These are phyloP conservation scores for Geothlypis trichas DNA, from an alignment of 2,113 vertebrate genomes.

Conservation along the genomic window DNA sequence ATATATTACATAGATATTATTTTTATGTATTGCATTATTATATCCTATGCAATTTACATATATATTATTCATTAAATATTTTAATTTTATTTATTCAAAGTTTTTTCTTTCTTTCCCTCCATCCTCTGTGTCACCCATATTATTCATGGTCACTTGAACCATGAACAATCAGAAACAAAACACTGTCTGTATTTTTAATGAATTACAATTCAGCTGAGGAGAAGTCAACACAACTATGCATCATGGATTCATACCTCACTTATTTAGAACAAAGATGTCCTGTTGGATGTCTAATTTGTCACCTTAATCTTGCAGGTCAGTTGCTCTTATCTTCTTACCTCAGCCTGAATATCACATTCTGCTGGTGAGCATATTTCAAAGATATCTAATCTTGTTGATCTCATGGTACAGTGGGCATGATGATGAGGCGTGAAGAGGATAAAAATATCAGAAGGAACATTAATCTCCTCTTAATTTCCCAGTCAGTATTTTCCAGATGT, in stretches of 20 bases:
- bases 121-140: neutral
- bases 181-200: neutral
- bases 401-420: slow-evolving; percentile 44
- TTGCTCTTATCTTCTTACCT: neutral
- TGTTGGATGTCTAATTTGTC: neutral
- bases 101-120: neutral
- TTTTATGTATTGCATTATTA: neutral
- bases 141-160: neutral
- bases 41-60: neutral
- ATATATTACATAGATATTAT: neutral
- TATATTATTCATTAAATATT: neutral
- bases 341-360: neutral
- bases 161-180: neutral
- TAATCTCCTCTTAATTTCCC: slow-evolving; percentile 54
- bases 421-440: slow-evolving; percentile 46
- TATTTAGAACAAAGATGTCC: neutral
- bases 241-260: neutral
- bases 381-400: slow-evolving; percentile 47
- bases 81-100: neutral
- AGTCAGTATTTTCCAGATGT: slow-evolving; percentile 58
- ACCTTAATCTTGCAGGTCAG: slow-evolving; percentile 32
- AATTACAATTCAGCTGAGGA: neutral
- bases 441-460: slow-evolving; percentile 49
- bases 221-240: neutral
- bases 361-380: slow-evolving; percentile 11